Conservation (phyloP, 2,888 invertebrate genomes). For the Scaeva pyrastri region DNA sequence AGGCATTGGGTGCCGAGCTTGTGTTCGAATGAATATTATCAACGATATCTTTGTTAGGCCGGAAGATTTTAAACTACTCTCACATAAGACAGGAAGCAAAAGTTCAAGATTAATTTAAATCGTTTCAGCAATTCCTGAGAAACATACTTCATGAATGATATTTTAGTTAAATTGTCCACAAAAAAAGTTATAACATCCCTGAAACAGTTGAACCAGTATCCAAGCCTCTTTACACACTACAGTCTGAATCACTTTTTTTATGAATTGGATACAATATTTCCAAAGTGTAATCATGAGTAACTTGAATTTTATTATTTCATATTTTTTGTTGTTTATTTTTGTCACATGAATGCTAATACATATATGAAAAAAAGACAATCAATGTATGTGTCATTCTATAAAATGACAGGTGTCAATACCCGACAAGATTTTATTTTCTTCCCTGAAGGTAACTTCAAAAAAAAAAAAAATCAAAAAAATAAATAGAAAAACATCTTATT, state of each 20-base stretch:
- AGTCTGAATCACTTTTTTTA: background rate
- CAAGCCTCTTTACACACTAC: background rate
- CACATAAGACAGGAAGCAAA: too few relatives aligned
- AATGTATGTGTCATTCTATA: constrained; percentile 23
- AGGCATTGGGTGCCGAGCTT: too few relatives aligned
- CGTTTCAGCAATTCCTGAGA: too few relatives aligned
- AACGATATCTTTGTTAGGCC: too few relatives aligned
- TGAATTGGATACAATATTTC: background rate
- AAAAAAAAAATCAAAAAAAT: background rate
- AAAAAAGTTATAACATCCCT: too few relatives aligned
- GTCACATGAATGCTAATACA: background rate
- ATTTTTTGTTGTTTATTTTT: background rate
- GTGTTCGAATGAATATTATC: too few relatives aligned
- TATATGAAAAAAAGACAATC: background rate
- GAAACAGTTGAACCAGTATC: too few relatives aligned
- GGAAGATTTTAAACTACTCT: too few relatives aligned
- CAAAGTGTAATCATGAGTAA: background rate
- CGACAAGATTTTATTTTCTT: background rate
- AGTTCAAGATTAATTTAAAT: too few relatives aligned
- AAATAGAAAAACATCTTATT: background rate
- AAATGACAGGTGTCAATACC: constrained; percentile 43
- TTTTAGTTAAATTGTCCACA: too few relatives aligned
- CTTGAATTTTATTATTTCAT: background rate
- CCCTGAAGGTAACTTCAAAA: background rate
- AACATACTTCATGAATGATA: too few relatives aligned